Conservation (phyloP, 2,888 invertebrate species). For the Andrena flavipes region DNA sequence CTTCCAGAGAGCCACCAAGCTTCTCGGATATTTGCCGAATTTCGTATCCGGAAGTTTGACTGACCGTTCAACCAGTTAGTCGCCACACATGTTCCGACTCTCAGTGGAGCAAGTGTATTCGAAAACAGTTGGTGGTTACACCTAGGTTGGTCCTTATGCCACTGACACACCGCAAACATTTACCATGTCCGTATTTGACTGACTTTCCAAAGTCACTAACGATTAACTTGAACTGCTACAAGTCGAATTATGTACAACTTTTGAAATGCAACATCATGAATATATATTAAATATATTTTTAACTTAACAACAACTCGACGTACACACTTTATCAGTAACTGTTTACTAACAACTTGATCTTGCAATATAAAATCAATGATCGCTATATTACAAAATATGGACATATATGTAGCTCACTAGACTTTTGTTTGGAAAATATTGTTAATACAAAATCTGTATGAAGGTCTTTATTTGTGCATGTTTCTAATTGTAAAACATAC, state of each 20-base stretch:
- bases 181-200: slow-evolving; percentile 54
- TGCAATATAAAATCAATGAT: no score
- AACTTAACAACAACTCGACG: not conserved
- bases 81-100: slow-evolving; percentile 62
- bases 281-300: not conserved
- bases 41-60: slow-evolving; percentile 77
- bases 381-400: no score
- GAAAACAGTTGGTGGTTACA: slow-evolving; percentile 67
- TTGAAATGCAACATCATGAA: not conserved
- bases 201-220: slow-evolving; percentile 53
- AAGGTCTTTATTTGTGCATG: no score
- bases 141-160: slow-evolving; percentile 52
- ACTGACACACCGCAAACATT: slow-evolving; percentile 66
- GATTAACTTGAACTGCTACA: slow-evolving; percentile 26
- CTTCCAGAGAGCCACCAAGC: slow-evolving; percentile 52
- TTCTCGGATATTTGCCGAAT: slow-evolving; percentile 78
- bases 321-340: not conserved
- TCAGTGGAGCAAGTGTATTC: slow-evolving; percentile 51
- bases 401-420: no score
- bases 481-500: no score
- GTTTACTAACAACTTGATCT: no score
- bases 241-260: not conserved
- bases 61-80: slow-evolving; percentile 77
- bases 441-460: no score
- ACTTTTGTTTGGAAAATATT: no score